Evolutionary conservation across 2,888 invertebrate genomes (phyloP).

Genomic region (Bimastos eiseni): DNA sequence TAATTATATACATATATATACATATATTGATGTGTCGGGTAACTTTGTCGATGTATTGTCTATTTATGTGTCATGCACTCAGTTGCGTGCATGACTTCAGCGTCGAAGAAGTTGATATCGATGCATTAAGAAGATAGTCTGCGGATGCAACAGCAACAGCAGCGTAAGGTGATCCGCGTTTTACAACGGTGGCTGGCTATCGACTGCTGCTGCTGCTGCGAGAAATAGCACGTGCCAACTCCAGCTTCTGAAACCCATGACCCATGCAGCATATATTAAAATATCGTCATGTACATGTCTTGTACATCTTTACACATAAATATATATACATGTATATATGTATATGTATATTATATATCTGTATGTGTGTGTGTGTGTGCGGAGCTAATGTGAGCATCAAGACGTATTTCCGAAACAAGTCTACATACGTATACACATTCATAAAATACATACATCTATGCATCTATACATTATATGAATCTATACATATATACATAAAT

Average conservation of each 20-base stretch:
- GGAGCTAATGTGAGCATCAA: too few species aligned
- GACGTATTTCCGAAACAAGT: too few species aligned
- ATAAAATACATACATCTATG: neutral
- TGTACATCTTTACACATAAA: too few species aligned
- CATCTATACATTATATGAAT: neutral
- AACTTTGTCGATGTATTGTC: neutral
- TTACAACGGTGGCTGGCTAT: neutral
- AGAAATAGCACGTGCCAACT: neutral
- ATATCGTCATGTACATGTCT: too few species aligned
- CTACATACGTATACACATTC: neutral
- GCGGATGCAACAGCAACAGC: neutral
- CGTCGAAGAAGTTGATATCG: neutral
- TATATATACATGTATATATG: neutral
- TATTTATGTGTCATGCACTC: neutral
- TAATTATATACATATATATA: neutral
- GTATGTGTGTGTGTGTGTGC: too few species aligned
- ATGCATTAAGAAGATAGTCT: neutral
- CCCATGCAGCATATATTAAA: neutral
- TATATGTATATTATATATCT: neutral
- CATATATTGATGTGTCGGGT: neutral
- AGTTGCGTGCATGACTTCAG: neutral
- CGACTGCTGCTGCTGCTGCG: neutral
- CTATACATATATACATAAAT: neutral
- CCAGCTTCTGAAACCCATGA: slow-evolving; percentile 1
- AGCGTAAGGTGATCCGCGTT: neutral